These are phyloP conservation scores for Bombus superbus DNA, from an alignment of 1,140 invertebrate genomes.

Conservation along the genomic window DNA sequence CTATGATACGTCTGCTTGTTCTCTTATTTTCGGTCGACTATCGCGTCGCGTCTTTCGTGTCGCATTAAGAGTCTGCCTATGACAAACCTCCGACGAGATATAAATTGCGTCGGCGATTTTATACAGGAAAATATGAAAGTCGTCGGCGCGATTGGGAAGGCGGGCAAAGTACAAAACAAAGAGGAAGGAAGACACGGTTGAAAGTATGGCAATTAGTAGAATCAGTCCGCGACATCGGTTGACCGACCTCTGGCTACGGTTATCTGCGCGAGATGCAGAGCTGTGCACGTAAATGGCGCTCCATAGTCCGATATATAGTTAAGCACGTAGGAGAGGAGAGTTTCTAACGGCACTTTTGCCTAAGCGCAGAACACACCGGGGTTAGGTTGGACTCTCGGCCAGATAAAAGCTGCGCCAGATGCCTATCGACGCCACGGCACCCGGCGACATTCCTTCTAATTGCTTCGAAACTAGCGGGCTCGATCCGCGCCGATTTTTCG, in stretches of 20 bases:
- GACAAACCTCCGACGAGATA: no score
- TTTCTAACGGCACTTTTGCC: conserved; percentile 33
- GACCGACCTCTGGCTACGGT: not conserved
- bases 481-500: conserved; percentile 37
- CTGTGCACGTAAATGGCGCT: not conserved
- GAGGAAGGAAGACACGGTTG: not conserved
- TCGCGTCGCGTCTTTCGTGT: no score
- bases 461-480: conserved; percentile 49
- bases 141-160: no score
- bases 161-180: not conserved
- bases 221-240: conserved; percentile 22
- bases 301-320: conserved; percentile 2
- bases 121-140: no score
- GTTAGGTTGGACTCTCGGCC: not conserved
- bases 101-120: no score
- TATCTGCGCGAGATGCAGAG: conserved; percentile 17
- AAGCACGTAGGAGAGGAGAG: not conserved
- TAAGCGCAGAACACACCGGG: not conserved
- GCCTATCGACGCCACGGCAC: conserved; percentile 38
- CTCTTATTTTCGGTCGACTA: no score
- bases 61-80: no score
- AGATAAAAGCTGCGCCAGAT: conserved; percentile 49
- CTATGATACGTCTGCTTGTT: no score
- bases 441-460: conserved; percentile 62
- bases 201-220: conserved; percentile 30